These are phyloP conservation scores for Sinonovacula constricta DNA, from an alignment of 1,140 invertebrate genomes.

Conservation along the genomic window DNA sequence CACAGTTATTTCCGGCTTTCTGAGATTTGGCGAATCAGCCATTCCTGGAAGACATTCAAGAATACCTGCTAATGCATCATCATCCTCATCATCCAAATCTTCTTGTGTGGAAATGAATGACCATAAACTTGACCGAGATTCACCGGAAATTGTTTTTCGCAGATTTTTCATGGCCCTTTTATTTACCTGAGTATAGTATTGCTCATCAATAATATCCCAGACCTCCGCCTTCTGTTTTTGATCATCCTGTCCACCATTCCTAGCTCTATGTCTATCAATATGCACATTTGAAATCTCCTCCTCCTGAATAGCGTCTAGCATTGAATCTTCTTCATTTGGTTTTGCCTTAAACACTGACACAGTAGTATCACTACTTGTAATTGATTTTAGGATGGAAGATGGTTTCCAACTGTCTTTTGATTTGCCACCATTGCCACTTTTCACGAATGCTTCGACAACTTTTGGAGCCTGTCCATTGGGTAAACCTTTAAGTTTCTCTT, in stretches of 20 bases:
- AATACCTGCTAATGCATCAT: slow-evolving; percentile 53
- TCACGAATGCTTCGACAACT: slow-evolving; percentile 47
- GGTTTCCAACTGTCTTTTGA: slow-evolving; percentile 61
- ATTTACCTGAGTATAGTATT: slow-evolving; percentile 49
- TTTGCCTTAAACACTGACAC: slow-evolving; percentile 62
- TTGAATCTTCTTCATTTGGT: slow-evolving; percentile 46
- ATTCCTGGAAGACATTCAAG: slow-evolving; percentile 61
- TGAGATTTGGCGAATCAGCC: slow-evolving; percentile 51
- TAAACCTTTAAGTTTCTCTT: slow-evolving; percentile 26
- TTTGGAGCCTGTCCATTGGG: slow-evolving; percentile 21
- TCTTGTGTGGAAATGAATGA: slow-evolving; percentile 60
- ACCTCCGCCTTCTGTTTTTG: slow-evolving; percentile 37
- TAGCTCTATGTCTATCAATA: slow-evolving; percentile 11
- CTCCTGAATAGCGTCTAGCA: slow-evolving; percentile 58
- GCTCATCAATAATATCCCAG: slow-evolving; percentile 40
- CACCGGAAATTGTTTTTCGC: slow-evolving; percentile 60
- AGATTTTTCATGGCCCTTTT: slow-evolving; percentile 41
- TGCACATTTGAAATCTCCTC: slow-evolving; percentile 51
- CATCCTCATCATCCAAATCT: slow-evolving; percentile 57
- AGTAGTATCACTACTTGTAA: slow-evolving; percentile 60
- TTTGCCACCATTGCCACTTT: slow-evolving; percentile 45
- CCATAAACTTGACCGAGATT: slow-evolving; percentile 61
- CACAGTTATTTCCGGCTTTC: slow-evolving; percentile 37
- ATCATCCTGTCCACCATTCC: slow-evolving; percentile 24
- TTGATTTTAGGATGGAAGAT: slow-evolving; percentile 55